A percentile compares a stretch with the other conserved stretches of the same genome.
Evolutionary conservation across 2,113 vertebrate species (phyloP).

Genomic region (Caloenas nicobarica): DNA sequence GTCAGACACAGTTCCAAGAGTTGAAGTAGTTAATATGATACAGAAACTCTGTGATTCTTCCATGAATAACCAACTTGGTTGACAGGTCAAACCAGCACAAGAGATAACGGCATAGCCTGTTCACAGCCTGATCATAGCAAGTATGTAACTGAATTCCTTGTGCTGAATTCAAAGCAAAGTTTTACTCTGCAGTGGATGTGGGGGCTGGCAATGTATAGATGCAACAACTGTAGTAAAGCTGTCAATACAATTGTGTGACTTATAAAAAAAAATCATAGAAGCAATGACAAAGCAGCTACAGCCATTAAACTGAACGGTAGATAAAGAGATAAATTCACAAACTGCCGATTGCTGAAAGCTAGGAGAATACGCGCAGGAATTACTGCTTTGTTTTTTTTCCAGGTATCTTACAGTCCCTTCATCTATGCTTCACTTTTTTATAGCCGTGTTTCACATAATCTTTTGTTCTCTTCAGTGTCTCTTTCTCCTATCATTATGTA

Average conservation of each 20-base stretch:
- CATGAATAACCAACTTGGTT: slow-evolving; percentile 12
- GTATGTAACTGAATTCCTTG: neutral
- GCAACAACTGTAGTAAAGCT: neutral
- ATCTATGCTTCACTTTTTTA: neutral
- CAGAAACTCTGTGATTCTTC: slow-evolving; percentile 39
- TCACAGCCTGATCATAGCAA: neutral
- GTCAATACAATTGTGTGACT: fast-evolving
- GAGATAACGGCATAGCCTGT: neutral
- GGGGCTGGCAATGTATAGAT: neutral
- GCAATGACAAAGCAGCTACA: neutral
- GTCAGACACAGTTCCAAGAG: slow-evolving; percentile 25
- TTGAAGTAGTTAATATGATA: neutral
- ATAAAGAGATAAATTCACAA: neutral
- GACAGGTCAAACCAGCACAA: slow-evolving; percentile 33
- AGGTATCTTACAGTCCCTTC: neutral
- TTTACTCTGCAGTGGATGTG: neutral
- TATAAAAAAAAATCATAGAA: neutral
- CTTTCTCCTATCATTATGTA: neutral
- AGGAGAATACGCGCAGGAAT: neutral
- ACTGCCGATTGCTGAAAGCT: neutral
- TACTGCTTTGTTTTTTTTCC: neutral
- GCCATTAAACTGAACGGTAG: fast-evolving
- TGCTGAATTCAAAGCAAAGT: neutral
- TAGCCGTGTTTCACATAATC: neutral
- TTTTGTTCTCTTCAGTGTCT: neutral